Percentiles rank a stretch among this genome's conserved stretches.
phyloP scores from a whole-genome alignment of 2,113 vertebrate genomes.

The Neogale vison region DNA sequence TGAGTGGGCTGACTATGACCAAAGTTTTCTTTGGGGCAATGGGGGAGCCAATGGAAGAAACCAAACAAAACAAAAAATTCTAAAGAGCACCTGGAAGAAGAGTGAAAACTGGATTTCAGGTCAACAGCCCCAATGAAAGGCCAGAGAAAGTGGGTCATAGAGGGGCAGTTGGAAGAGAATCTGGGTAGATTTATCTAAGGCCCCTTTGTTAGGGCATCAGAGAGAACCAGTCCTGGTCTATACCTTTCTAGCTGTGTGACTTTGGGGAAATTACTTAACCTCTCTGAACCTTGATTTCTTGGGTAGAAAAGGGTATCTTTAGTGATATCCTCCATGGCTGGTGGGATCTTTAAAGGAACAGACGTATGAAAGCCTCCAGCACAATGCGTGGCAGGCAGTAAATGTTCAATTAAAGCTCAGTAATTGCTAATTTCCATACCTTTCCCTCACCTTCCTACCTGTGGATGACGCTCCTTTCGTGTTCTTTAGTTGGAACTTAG shows the following conservation, averaged over 20 bases:
- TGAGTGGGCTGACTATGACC: background rate
- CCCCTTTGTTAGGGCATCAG: background rate
- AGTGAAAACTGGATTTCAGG: background rate
- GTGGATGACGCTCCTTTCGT: background rate
- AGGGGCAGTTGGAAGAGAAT: background rate
- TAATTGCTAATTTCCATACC: background rate
- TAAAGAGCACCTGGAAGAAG: background rate
- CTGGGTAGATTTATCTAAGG: background rate
- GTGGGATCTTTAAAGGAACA: background rate
- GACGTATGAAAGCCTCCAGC: background rate
- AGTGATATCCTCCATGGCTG: background rate
- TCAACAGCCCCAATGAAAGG: background rate
- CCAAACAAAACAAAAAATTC: background rate
- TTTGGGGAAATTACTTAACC: background rate
- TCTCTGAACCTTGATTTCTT: background rate
- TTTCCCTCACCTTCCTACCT: background rate
- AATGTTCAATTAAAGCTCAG: background rate
- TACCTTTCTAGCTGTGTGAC: background rate
- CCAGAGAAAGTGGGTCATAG: background rate
- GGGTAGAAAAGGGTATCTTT: background rate
- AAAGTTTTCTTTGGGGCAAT: background rate
- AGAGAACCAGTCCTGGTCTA: background rate
- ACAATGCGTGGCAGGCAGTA: background rate
- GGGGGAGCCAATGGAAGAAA: background rate
- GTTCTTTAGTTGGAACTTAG: background rate